These are phyloP conservation scores for Lota lota DNA, from an alignment of 2,113 vertebrate species.

Conservation along the genomic window DNA sequence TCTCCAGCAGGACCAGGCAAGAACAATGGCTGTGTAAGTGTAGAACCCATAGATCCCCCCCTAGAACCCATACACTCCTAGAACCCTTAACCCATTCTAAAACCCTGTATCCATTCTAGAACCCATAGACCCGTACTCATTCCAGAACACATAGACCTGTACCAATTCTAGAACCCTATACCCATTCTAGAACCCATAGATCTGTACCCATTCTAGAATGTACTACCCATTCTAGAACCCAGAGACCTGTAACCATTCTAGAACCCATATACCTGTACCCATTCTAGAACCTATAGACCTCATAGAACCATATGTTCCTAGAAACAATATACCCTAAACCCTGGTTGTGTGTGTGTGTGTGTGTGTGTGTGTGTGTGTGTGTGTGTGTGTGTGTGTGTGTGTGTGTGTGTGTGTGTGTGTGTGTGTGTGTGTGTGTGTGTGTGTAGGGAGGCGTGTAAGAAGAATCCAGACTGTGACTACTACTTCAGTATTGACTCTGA, in stretches of 20 bases:
- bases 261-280: background rate
- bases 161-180: too few species aligned
- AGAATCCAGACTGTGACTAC: constrained; percentile 70
- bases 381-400: constrained; percentile 6
- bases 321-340: too few species aligned
- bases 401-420: constrained; percentile 21
- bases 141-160: too few species aligned
- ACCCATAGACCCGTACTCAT: background rate
- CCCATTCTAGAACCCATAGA: too few species aligned
- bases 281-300: too few species aligned
- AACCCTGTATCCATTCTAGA: background rate
- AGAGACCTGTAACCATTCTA: too few species aligned
- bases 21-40: constrained; percentile 79
- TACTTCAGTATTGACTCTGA: constrained; percentile 80
- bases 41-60: constrained; percentile 26
- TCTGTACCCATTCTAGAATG: background rate
- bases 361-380: background rate
- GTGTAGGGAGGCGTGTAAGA: constrained; percentile 72
- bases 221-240: too few species aligned
- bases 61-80: background rate
- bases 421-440: constrained; percentile 21
- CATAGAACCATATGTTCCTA: background rate
- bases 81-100: too few species aligned
- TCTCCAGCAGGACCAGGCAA: constrained; percentile 67
- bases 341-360: constrained; percentile 1